Conservation (phyloP, 2,113 vertebrate species). For the Protomyctophum bolini region DNA sequence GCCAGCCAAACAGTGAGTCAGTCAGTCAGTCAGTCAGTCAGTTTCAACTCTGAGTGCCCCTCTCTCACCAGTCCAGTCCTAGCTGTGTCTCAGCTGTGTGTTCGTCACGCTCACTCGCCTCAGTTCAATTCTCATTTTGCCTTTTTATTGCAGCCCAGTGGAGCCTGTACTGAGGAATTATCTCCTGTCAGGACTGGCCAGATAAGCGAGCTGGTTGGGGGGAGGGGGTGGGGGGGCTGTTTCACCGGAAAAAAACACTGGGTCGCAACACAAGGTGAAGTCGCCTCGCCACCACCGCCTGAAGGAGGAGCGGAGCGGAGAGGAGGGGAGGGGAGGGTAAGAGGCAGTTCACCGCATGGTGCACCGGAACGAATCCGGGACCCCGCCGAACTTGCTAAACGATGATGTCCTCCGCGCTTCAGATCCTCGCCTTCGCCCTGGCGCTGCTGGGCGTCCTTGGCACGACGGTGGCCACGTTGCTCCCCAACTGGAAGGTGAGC, state of each 20-base stretch:
- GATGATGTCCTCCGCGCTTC: conserved; percentile 87
- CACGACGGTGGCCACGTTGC: conserved; percentile 84
- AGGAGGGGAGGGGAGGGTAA: background rate
- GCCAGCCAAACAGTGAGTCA: conserved; percentile 29
- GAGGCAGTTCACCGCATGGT: background rate
- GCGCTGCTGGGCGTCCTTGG: conserved; percentile 86
- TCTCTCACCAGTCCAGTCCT: conserved; percentile 37
- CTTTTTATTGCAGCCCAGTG: conserved; percentile 63
- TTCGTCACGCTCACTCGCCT: conserved; percentile 77
- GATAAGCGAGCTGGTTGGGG: background rate
- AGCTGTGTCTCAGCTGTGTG: conserved; percentile 69
- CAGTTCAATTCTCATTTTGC: conserved; percentile 63
- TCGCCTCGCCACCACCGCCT: background rate
- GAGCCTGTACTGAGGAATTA: conserved; percentile 70
- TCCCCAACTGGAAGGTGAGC: conserved; percentile 94
- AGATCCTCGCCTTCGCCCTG: conserved; percentile 90
- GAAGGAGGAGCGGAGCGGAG: conserved; percentile 1
- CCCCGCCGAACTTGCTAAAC: conserved; percentile 6
- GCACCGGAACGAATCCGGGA: background rate
- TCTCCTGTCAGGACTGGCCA: conserved; percentile 42
- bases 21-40: conserved; percentile 28
- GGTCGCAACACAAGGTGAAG: conserved; percentile 48
- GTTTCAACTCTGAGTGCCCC: conserved; percentile 15
- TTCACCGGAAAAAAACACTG: background rate
- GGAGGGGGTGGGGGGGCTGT: conserved; percentile 26